A percentile compares a stretch with the other conserved stretches of the same genome.
Evolutionary conservation across 2,888 invertebrate genomes (phyloP).

Genomic region (Dasysyrphus tricinctus): DNA sequence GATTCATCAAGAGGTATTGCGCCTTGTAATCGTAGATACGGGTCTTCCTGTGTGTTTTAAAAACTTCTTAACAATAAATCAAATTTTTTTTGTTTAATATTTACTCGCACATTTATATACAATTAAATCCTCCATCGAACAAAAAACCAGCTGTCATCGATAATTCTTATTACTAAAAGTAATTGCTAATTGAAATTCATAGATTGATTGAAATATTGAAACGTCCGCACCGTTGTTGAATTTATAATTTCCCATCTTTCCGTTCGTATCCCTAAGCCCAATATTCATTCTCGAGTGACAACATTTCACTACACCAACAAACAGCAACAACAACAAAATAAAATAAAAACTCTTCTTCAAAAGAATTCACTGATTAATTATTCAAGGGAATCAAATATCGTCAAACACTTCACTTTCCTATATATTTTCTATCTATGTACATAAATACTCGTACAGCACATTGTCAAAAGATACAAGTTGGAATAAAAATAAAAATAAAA

Average conservation of each 20-base stretch:
- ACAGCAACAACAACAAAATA: not conserved
- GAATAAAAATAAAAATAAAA: slow-evolving; percentile 25
- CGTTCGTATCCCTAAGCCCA: slow-evolving; percentile 24
- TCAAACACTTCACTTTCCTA: slow-evolving; percentile 67
- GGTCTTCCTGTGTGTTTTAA: slow-evolving; percentile 6
- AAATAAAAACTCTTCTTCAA: slow-evolving; percentile 19
- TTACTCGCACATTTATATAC: slow-evolving; percentile 3
- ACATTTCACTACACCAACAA: slow-evolving; percentile 41
- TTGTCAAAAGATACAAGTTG: slow-evolving; percentile 34
- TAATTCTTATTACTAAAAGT: slow-evolving; percentile 59
- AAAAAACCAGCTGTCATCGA: slow-evolving; percentile 61
- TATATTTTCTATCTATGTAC: slow-evolving; percentile 9
- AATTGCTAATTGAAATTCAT: slow-evolving; percentile 70
- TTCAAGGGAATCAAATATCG: slow-evolving; percentile 74
- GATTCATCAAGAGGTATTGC: slow-evolving; percentile 25
- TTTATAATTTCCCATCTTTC: slow-evolving; percentile 44
- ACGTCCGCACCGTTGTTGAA: slow-evolving; percentile 58
- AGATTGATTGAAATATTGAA: slow-evolving; percentile 66
- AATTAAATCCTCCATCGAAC: slow-evolving; percentile 30
- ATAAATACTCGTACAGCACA: not conserved
- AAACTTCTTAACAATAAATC: slow-evolving; percentile 15
- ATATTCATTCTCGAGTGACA: slow-evolving; percentile 56
- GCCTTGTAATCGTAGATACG: not conserved
- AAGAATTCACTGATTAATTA: slow-evolving; percentile 72
- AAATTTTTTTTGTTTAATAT: not conserved